Base-by-base conservation (phyloP, 2,888 invertebrate genomes). In the Oxycera nigricornis region DNA sequence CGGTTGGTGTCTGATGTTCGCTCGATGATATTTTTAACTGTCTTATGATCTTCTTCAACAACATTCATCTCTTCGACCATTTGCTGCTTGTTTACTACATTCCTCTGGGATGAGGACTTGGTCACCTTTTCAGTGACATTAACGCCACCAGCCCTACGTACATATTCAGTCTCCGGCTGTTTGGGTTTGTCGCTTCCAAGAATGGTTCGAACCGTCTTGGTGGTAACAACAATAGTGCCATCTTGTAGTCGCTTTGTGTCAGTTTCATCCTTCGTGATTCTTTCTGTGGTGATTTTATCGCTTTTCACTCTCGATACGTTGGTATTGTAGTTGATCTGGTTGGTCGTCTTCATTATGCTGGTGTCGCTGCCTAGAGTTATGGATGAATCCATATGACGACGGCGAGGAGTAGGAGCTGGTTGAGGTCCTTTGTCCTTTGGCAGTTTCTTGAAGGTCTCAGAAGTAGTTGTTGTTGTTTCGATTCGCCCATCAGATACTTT, bases 371-470 rank as follows among this genome's bases (percentile, higher is more conserved):
- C 91, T 22, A 91, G 81, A 7, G 86, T 87, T 73, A 92, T 88
- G 75, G 90, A 90, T 0, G 92, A 92, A 83, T 91, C 91, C 83
- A 90, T 89, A 79, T 91, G 89, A 17, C 87, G 88, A 78, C 89
- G 85, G 73, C 87, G 89, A 75, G 89, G 89, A 20, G 87, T 85
- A 6, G 61, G 73, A 41, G 70, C 70, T n/a, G 70, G 55, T 11
- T 57, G 46, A 1, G 68, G 46, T 46, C 55, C 52, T 87, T 87
- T 31, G 87, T 59, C 65, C 11, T 52, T 88, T 39, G 84, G 86
- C 57, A 87, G 86, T 35, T 87, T 83, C 79, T 88, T 86, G 78
- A 88, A 88, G 31, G 86, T 86, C 80, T 89, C 88, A 52, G 86
- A 84, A 62, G 77, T 88, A 74, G 88, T 88, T 77, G 86, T 89